These are phyloP conservation scores for Pampus argenteus DNA, from an alignment of 2,797 vertebrate genomes.

Conservation along the genomic window DNA sequence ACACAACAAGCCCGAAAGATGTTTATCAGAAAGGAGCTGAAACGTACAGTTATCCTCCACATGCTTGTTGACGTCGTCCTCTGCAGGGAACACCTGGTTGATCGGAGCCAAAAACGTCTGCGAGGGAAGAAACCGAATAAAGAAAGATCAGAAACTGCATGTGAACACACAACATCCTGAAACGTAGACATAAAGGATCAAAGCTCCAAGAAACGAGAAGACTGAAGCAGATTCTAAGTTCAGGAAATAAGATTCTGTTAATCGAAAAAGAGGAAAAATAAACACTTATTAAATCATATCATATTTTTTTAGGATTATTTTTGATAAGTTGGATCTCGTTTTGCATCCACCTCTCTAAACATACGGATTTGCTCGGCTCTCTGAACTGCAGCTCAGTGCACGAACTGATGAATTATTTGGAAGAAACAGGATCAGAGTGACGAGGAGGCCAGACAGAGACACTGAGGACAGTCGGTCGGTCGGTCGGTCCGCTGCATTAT, in stretches of 20 bases:
- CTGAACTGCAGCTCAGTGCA: too few species aligned
- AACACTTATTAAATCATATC: too few species aligned
- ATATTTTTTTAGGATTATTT: background rate
- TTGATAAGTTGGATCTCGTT: background rate
- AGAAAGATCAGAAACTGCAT: background rate
- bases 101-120: slow-evolving; percentile 92
- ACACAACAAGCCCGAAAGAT: background rate
- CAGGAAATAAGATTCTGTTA: background rate
- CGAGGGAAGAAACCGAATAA: too few species aligned
- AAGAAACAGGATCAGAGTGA: slow-evolving; percentile 27
- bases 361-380: slow-evolving; percentile 12
- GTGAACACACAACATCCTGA: background rate
- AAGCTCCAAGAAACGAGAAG: too few species aligned
- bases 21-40: too few species aligned
- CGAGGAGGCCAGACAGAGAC: background rate
- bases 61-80: slow-evolving; percentile 96
- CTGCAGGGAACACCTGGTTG: slow-evolving; percentile 96
- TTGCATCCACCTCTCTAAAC: background rate
- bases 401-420: slow-evolving; percentile 52
- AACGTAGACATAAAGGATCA: background rate
- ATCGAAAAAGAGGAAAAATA: too few species aligned
- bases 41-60: slow-evolving; percentile 98
- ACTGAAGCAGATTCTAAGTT: too few species aligned
- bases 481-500: too few species aligned
- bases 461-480: too few species aligned